Percentiles rank a stretch among this genome's conserved stretches.
These are phyloP conservation scores for Anableps anableps DNA, from an alignment of 2,797 vertebrate genomes.

Conservation along the genomic window DNA sequence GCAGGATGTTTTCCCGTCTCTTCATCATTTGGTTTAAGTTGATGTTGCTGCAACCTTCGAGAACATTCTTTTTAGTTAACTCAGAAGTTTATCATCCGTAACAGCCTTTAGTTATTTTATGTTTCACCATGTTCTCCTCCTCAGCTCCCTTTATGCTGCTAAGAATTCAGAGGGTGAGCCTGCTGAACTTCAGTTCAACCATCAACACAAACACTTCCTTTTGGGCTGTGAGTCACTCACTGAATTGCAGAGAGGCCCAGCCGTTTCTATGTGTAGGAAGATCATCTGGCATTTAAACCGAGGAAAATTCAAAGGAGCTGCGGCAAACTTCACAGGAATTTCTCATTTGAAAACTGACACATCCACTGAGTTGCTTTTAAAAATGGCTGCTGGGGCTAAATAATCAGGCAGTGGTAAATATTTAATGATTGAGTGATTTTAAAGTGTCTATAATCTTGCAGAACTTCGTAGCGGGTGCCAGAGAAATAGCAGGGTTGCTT, in stretches of 20 bases:
- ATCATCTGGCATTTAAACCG: conserved; percentile 65
- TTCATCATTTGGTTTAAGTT: neutral
- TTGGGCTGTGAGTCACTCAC: conserved; percentile 48
- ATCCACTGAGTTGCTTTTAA: conserved; percentile 64
- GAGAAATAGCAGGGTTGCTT: conserved; percentile 50
- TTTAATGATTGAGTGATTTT: conserved; percentile 64
- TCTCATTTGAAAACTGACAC: conserved; percentile 64
- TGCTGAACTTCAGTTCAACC: conserved; percentile 37
- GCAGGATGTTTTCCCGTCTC: neutral
- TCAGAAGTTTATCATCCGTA: conserved; percentile 5
- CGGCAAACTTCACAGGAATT: conserved; percentile 60
- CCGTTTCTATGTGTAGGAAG: conserved; percentile 68
- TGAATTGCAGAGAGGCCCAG: conserved; percentile 44
- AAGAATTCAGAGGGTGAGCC: conserved; percentile 26
- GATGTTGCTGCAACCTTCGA: conserved; percentile 5
- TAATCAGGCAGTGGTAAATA: conserved; percentile 75
- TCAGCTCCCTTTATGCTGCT: conserved; percentile 1
- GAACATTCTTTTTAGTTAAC: conserved; percentile 17
- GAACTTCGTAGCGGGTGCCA: conserved; percentile 46
- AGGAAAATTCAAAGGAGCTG: conserved; percentile 64
- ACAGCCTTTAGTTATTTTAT: conserved; percentile 13
- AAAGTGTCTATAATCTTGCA: conserved; percentile 58
- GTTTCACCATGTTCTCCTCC: neutral
- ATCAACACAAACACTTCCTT: conserved; percentile 41
- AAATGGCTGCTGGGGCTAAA: conserved; percentile 70